These are phyloP conservation scores for Myotis pilosus DNA, from an alignment of 2,797 vertebrate species.

Conservation along the genomic window DNA sequence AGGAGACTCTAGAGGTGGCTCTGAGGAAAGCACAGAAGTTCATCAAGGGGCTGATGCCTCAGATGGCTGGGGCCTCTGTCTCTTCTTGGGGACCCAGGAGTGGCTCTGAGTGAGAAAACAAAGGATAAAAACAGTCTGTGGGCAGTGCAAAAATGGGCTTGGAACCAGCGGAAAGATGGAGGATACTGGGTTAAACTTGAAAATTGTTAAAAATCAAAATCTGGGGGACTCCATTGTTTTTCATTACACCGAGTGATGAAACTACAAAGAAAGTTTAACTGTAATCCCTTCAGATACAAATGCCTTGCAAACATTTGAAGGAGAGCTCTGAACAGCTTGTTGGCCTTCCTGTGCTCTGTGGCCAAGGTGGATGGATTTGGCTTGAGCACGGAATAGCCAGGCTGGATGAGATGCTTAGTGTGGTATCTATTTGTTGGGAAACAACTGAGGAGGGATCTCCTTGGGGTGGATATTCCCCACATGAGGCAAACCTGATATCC, in stretches of 20 bases:
- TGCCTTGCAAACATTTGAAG: background rate
- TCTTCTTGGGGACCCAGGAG: background rate
- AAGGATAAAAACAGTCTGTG: background rate
- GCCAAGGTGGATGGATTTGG: background rate
- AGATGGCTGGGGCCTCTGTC: background rate
- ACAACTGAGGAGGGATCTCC: background rate
- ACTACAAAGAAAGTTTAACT: background rate
- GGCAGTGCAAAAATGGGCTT: background rate
- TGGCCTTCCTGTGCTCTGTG: background rate
- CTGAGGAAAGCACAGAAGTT: background rate
- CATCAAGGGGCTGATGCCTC: background rate
- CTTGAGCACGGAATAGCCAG: background rate
- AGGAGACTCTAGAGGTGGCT: background rate
- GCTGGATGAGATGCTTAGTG: background rate
- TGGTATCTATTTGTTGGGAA: background rate
- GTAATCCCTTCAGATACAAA: background rate
- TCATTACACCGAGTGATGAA: background rate
- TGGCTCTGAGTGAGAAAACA: background rate
- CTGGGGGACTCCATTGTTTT: background rate
- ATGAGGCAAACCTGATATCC: background rate
- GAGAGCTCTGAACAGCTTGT: background rate
- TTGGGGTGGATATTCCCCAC: background rate
- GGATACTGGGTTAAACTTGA: background rate
- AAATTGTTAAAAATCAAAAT: conserved; percentile 18
- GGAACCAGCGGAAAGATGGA: background rate